Evolutionary conservation across 1,140 invertebrate genomes (phyloP), one percentile per base, ranked within the genome.

Genomic region (Mactra quadrangularis): DNA sequence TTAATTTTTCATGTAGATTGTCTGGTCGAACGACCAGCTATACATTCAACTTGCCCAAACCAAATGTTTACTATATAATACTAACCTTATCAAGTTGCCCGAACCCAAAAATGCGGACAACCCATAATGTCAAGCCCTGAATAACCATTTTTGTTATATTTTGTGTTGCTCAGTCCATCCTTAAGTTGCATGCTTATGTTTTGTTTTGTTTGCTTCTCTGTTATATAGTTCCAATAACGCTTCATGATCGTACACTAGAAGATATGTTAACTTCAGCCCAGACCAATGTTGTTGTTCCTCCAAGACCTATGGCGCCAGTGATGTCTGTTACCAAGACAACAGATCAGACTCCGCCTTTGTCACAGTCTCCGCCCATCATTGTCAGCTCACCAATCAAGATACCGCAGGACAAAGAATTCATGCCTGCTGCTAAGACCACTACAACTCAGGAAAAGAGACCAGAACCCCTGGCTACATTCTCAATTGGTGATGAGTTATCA

Each of bases 331-430:
- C n/a, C 27, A 74, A 74, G 45, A 25, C 70, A 15, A 57, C 70
- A 2, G 41, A 53, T 31, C 74, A 76, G 74, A 33, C 74, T 1
- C 52, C 77, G 33, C 38, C 64, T 3, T 13, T 33, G 17, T 59
- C 77, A 27, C 59, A 59, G 1, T 70, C 64, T 27, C 79, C 79
- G 19, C 79, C 79, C 13, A 82, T 82, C 71, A 82, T 82, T 31
- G 79, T 82, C 7, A 82, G 79, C 38, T 82, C 79, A 27, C 79
- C 79, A 29, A 52, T 82, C 45, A 82, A 82, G 41, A 53, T 68
- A 1, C 62, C 68, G 25, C 45, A 29, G n/a, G 77, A 81, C 2
- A 55, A 60, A 50, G 77, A 78, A 3, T 78, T 78, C 50, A 78
- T 78, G 76, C 76, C 76, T 15, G 47, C 76, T 4, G 76, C 64